These are phyloP conservation scores for Nemotelus pantherinus DNA, from an alignment of 2,888 invertebrate species.

Conservation along the genomic window DNA sequence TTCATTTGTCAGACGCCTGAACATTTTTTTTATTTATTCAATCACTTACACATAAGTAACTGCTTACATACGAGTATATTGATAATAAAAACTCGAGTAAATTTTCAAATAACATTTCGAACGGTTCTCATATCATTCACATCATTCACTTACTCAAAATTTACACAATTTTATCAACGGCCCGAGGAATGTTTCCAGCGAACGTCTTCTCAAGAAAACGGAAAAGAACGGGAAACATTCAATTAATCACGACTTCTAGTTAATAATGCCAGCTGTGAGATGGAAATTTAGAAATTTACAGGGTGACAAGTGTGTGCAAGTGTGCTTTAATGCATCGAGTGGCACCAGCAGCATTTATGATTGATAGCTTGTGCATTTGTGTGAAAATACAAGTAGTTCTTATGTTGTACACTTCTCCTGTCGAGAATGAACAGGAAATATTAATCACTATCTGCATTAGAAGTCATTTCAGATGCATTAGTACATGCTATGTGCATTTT, in stretches of 20 bases:
- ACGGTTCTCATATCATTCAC: too few relatives aligned
- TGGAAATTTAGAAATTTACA: not conserved
- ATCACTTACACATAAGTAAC: too few relatives aligned
- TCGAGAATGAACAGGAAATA: slow-evolving; percentile 39
- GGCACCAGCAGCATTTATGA: not conserved
- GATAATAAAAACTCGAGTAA: too few relatives aligned
- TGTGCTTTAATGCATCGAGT: not conserved
- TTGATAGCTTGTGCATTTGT: not conserved
- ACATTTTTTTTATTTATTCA: too few relatives aligned
- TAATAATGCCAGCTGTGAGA: not conserved
- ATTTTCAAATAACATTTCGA: too few relatives aligned
- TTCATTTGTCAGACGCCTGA: too few relatives aligned
- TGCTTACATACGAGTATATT: too few relatives aligned
- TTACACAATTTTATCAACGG: too few relatives aligned
- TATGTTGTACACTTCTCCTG: slow-evolving; percentile 7
- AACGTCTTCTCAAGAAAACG: slow-evolving; percentile 13
- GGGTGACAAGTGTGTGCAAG: slow-evolving; percentile 5
- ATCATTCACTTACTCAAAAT: too few relatives aligned
- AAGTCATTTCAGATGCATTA: not conserved
- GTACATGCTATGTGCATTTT: too few relatives aligned
- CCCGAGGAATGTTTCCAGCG: too few relatives aligned
- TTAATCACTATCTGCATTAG: slow-evolving; percentile 32
- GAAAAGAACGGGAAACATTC: slow-evolving; percentile 34
- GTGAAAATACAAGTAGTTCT: not conserved
- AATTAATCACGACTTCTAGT: slow-evolving; percentile 34